Evolutionary conservation across 2,888 invertebrate species (phyloP), one percentile per base, ranked within the genome.

Genomic region (Capitulum mitella): DNA sequence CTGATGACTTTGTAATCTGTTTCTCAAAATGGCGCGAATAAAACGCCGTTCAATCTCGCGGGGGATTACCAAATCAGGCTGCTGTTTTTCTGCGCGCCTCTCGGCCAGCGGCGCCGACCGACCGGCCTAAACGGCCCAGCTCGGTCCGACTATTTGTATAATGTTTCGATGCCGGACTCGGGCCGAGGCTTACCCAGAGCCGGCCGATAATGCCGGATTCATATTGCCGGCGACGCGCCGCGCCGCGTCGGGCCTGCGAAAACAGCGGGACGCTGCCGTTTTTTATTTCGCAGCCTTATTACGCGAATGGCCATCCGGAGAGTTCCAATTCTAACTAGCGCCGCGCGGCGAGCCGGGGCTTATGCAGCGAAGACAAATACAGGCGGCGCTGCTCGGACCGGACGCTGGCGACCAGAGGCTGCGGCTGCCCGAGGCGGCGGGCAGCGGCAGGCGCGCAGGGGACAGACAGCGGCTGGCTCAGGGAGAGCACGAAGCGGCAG

Each of bases 21-120:
- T 70, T 70, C 70, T 70, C 70, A 70, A 70, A 70, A 70, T 70
- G 70, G 70, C 70, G 70, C 70, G 70, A 70, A 70, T 70, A 70
- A 70, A 70, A 70, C 37, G 70, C 37, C 70, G 70, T 70, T 70
- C 70, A 70, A 70, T 70, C 70, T 70, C 40, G 70, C 37, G 19
- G 37, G 10, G 70, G 70, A 70, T 70, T 70, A 70, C 70, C 70
- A 40, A 70, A 70, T 70, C 70, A 70, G 70, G 37, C 26, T n/a
- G n/a, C 26, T 70, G 70, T 70, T 70, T 70, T 70, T 70, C 70
- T 40, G 29, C 8, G n/a, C n/a, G 54, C 3, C 54, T 54, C 26
- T 22, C 1, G 3, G 54, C 34, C 64, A 19, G 61, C 16, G 29
- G 61, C 54, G 54, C 26, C 16, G 22, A 14, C n/a, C 12, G n/a